Base-by-base conservation (phyloP, 2,888 invertebrate species). In the Leptopterna dolabrata region DNA sequence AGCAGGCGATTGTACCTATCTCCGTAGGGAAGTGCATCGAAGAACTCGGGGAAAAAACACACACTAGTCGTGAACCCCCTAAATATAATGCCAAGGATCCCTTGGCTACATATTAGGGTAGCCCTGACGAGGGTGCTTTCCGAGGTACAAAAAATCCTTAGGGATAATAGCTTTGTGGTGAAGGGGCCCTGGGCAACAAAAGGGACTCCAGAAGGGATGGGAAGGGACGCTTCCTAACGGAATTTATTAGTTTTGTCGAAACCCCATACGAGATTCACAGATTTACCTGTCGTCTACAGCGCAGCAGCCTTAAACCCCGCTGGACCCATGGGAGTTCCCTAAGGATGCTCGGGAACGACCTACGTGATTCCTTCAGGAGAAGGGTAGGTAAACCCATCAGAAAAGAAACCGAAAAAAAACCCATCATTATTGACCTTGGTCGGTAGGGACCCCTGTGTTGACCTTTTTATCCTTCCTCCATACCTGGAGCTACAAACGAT, bases 51-150 rank as follows among this genome's bases (percentile, higher is more conserved):
- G 70, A 83, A 83, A 83, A 63, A 83, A n/a, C n/a, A n/a, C n/a
- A n/a, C n/a, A n/a, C 83, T 41, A 47, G 78, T 29, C 30, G 55
- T 63, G 63, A 63, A 63, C 63, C 30, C 41, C 83, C 63, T 83
- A 83, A 83, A 83, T 83, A 83, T 83, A 83, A 63, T 70, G 83
- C 70, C 41, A 29, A 55, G 73, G 55, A 51, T 30, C 47, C 85
- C 47, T 47, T 43, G 85, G 85, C 76, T 70, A 84, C 71, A 84
- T 70, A 71, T 83, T 83, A 83, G 71, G 47, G 73, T 43, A 73
- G 36, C 70, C 71, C 73, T 85, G 85, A 85, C 85, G 85, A 85
- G 73, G 85, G 85, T 85, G 27, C 73, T 71, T 73, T 45, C 30
- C 36, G 43, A 47, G 73, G 71, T 51, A 24, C 47, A 71, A 71